These are phyloP conservation scores for Serranus cabrilla DNA, from an alignment of 2,797 vertebrate genomes.

Conservation along the genomic window DNA sequence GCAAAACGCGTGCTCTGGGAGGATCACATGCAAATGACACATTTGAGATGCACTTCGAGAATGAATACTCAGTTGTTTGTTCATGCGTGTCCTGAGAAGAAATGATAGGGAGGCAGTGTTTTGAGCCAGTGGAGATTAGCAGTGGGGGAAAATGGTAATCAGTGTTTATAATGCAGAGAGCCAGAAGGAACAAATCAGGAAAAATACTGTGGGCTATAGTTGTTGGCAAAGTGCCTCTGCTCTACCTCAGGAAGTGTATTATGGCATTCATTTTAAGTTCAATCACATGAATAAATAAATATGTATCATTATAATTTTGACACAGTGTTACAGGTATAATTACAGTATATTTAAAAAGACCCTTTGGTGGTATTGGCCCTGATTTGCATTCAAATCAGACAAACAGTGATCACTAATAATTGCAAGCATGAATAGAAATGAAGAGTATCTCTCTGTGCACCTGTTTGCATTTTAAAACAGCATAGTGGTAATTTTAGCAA, in stretches of 20 bases:
- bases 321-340: neutral
- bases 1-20: slow-evolving; percentile 19
- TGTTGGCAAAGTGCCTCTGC: slow-evolving; percentile 19
- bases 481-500: neutral
- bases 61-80: slow-evolving; percentile 29
- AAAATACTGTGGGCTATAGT: neutral
- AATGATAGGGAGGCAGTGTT: neutral
- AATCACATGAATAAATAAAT: slow-evolving; percentile 9
- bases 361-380: no score
- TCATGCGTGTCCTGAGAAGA: slow-evolving; percentile 14
- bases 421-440: neutral
- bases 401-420: neutral
- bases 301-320: neutral
- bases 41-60: slow-evolving; percentile 38
- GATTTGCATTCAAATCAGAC: neutral
- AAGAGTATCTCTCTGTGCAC: neutral
- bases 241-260: slow-evolving; percentile 7
- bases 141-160: neutral
- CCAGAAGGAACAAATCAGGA: slow-evolving; percentile 7
- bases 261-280: slow-evolving; percentile 8
- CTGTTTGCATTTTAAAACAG: neutral
- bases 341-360: neutral
- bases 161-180: slow-evolving; percentile 24
- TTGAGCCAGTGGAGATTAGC: slow-evolving; percentile 14
- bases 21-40: slow-evolving; percentile 53